Conservation (phyloP, 2,113 vertebrate species). For the Butastur rufipennis region DNA sequence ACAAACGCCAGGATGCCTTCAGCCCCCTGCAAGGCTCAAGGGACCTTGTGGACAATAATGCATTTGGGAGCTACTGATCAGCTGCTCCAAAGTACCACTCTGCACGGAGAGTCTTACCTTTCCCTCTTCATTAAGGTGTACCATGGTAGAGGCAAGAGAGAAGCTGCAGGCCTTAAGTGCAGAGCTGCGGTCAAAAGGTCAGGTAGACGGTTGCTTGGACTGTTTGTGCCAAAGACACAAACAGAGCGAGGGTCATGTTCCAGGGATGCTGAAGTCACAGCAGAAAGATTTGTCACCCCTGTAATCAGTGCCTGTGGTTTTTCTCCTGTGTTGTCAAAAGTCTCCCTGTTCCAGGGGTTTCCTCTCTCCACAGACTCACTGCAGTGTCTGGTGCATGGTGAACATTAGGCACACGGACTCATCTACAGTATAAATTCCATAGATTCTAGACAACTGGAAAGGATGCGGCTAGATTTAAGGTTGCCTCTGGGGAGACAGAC, state of each 20-base stretch:
- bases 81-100: background rate
- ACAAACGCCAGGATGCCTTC: background rate
- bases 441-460: background rate
- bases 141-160: background rate
- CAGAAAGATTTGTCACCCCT: background rate
- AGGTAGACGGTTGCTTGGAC: background rate
- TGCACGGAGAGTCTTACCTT: background rate
- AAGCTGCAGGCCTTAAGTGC: background rate
- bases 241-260: background rate
- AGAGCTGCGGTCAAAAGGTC: background rate
- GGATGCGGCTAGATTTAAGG: background rate
- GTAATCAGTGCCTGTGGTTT: accelerated
- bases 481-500: background rate
- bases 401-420: background rate
- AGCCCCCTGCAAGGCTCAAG: background rate
- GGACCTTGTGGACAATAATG: accelerated
- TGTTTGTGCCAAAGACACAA: background rate
- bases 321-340: background rate
- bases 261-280: background rate
- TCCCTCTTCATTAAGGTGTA: background rate
- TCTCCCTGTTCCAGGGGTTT: background rate
- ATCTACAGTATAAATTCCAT: background rate
- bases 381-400: background rate
- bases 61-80: background rate
- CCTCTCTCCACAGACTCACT: background rate